phyloP scores from a whole-genome alignment of 1,140 invertebrate species.

The Portunus trituberculatus region DNA sequence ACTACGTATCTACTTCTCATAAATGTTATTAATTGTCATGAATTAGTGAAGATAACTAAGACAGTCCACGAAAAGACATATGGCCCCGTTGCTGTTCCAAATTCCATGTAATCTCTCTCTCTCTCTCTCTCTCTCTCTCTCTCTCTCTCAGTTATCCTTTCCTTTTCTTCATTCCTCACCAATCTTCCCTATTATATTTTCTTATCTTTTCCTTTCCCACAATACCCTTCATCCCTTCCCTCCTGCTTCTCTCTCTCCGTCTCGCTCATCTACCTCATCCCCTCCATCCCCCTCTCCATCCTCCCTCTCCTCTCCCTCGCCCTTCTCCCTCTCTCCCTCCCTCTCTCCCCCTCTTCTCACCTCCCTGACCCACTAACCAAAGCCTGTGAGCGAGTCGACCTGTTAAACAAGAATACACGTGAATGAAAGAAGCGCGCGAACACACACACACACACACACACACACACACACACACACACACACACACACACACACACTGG shows the following conservation, averaged over 20 bases:
- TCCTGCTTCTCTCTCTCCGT: background rate
- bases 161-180: background rate
- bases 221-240: too few species aligned
- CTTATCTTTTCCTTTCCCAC: too few species aligned
- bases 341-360: background rate
- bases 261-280: background rate
- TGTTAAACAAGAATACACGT: background rate
- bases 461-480: too few species aligned
- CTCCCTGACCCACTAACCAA: background rate
- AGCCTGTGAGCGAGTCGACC: background rate
- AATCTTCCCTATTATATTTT: too few species aligned
- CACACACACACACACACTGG: too few species aligned
- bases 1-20: background rate
- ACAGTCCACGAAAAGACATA: too few species aligned
- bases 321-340: background rate
- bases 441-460: background rate
- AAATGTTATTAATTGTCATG: background rate
- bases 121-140: constrained; percentile 29
- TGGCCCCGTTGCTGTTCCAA: too few species aligned
- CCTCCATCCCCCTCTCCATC: background rate
- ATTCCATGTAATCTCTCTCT: background rate
- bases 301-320: background rate
- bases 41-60: too few species aligned
- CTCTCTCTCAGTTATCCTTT: background rate
- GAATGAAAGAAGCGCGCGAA: background rate